phyloP scores from a whole-genome alignment of 2,113 vertebrate species.

The Charadrius vociferus region DNA sequence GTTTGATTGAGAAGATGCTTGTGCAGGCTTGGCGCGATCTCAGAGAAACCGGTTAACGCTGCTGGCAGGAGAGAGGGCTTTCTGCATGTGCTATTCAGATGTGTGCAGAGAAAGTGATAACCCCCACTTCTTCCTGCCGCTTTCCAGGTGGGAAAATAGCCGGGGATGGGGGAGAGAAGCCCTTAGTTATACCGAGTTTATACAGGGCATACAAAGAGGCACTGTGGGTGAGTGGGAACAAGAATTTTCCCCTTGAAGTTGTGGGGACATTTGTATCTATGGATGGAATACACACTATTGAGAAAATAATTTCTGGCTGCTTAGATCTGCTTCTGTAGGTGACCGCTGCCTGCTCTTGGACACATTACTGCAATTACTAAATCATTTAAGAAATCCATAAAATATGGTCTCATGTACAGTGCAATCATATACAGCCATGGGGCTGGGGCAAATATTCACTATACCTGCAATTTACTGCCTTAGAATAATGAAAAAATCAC shows the following conservation, averaged over 20 bases:
- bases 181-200: background rate
- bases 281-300: background rate
- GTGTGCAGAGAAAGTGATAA: background rate
- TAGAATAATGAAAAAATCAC: background rate
- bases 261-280: background rate
- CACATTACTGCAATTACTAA: background rate
- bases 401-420: background rate
- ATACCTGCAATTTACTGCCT: background rate
- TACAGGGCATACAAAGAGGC: background rate
- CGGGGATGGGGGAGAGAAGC: background rate
- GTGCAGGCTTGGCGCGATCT: background rate
- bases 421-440: background rate
- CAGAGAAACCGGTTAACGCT: background rate
- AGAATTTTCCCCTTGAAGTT: background rate
- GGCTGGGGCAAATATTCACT: background rate
- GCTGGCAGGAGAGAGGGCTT: conserved; percentile 9
- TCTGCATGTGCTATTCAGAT: background rate
- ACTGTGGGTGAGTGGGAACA: rapidly evolving
- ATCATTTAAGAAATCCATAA: background rate
- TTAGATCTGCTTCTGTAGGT: background rate
- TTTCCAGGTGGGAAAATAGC: background rate
- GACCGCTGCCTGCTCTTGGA: background rate
- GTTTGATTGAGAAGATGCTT: conserved; percentile 10
- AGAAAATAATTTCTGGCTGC: background rate
- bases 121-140: rapidly evolving